phyloP scores from a whole-genome alignment of 2,797 vertebrate genomes.

The Poecile montanus region DNA sequence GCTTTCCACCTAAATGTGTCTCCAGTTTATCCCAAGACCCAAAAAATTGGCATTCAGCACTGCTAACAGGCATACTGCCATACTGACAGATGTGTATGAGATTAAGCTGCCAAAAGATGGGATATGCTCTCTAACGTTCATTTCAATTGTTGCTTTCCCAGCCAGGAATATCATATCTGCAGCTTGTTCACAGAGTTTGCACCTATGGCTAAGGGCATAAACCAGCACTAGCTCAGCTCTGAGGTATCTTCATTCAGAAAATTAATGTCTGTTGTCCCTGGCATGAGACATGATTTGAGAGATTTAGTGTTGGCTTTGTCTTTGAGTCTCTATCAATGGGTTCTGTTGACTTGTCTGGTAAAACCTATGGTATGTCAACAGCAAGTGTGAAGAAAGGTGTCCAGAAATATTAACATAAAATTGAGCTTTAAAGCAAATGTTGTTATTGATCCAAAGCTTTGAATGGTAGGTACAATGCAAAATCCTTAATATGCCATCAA shows the following conservation, averaged over 20 bases:
- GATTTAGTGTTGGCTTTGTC: neutral
- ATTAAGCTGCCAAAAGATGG: neutral
- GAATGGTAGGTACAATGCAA: neutral
- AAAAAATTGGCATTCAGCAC: neutral
- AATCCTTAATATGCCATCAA: neutral
- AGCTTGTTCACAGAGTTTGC: neutral
- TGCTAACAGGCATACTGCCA: neutral
- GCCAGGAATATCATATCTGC: neutral
- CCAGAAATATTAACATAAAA: neutral
- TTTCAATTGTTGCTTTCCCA: conserved; percentile 8
- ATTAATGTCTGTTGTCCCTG: neutral
- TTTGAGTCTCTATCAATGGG: neutral
- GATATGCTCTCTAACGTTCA: neutral
- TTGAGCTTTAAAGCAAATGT: neutral
- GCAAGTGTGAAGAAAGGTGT: neutral
- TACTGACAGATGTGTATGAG: neutral
- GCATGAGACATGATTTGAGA: neutral
- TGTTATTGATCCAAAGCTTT: neutral
- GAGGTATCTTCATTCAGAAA: neutral
- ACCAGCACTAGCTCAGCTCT: neutral
- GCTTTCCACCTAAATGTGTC: neutral
- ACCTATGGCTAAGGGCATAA: neutral
- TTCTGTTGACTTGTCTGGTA: neutral
- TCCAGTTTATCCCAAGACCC: neutral
- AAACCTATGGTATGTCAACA: neutral